These are phyloP conservation scores for Pararge aegeria DNA, from an alignment of 1,140 invertebrate genomes.

Conservation along the genomic window DNA sequence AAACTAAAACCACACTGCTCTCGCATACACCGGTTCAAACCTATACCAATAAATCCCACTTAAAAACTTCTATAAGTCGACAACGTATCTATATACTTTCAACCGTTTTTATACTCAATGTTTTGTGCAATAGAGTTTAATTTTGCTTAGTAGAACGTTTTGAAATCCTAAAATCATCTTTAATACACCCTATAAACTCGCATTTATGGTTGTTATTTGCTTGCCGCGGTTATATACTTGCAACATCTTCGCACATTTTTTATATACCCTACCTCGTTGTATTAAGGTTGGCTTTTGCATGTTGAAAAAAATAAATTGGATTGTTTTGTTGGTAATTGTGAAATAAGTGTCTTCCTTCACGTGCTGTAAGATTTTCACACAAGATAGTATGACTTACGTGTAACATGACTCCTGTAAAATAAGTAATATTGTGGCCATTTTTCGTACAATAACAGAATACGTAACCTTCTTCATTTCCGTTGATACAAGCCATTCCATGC, in stretches of 20 bases:
- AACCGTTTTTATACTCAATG: slow-evolving; percentile 22
- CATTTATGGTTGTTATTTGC: too few relatives aligned
- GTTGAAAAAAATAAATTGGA: slow-evolving; percentile 37
- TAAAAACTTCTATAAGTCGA: slow-evolving; percentile 24
- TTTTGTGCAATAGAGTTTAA: slow-evolving; percentile 26
- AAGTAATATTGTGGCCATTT: neutral
- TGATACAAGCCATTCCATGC: too few relatives aligned
- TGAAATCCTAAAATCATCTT: too few relatives aligned
- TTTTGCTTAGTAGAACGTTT: slow-evolving; percentile 10
- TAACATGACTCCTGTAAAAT: neutral
- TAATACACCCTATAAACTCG: too few relatives aligned
- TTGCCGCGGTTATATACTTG: too few relatives aligned
- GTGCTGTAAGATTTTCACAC: slow-evolving; percentile 33
- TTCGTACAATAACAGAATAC: neutral
- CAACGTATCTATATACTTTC: slow-evolving; percentile 3
- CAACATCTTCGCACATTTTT: neutral
- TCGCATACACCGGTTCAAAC: slow-evolving; percentile 46
- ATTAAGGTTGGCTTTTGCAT: slow-evolving; percentile 16
- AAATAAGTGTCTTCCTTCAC: slow-evolving; percentile 54
- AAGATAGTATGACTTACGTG: slow-evolving; percentile 13
- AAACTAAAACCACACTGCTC: slow-evolving; percentile 30
- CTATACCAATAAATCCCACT: slow-evolving; percentile 51
- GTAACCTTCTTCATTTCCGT: too few relatives aligned
- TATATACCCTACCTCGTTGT: neutral
- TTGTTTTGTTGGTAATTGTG: slow-evolving; percentile 41